A percentile compares a stretch with the other conserved stretches of the same genome.
phyloP scores from a whole-genome alignment of 2,113 vertebrate species.

The human (Homo sapiens) region DNA sequence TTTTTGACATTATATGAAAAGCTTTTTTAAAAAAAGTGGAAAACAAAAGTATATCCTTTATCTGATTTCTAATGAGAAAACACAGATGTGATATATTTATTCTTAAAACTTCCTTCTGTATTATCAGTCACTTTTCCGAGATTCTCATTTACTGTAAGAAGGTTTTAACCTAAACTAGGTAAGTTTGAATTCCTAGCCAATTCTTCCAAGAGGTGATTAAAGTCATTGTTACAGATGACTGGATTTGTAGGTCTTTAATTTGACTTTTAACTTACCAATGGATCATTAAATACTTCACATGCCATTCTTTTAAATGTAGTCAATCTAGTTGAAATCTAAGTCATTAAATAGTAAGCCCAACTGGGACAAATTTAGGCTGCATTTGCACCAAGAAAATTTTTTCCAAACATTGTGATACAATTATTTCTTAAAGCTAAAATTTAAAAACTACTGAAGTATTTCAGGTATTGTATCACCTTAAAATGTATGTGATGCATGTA shows the following conservation, averaged over 20 bases:
- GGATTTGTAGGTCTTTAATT: neutral
- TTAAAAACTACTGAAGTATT: neutral
- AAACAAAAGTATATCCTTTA: neutral
- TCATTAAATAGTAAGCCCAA: conserved; percentile 1
- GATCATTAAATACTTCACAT: conserved; percentile 28
- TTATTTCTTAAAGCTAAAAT: conserved; percentile 5
- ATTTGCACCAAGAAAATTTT: neutral
- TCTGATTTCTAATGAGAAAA: neutral
- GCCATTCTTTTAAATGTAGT: neutral
- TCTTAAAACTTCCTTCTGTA: neutral
- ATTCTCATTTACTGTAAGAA: neutral
- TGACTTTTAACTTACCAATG: conserved; percentile 33
- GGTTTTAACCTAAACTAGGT: neutral
- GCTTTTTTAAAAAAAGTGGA: neutral
- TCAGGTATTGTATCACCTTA: neutral
- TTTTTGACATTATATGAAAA: conserved; percentile 8
- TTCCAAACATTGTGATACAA: neutral
- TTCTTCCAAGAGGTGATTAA: neutral
- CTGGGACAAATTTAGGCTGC: neutral
- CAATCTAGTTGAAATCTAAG: conserved; percentile 28
- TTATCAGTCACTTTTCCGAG: neutral
- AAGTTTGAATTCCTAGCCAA: neutral
- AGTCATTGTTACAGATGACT: neutral
- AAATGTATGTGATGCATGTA: neutral
- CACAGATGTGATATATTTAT: neutral